These are phyloP conservation scores for Gavia stellata DNA, from an alignment of 2,113 vertebrate species.

Conservation along the genomic window DNA sequence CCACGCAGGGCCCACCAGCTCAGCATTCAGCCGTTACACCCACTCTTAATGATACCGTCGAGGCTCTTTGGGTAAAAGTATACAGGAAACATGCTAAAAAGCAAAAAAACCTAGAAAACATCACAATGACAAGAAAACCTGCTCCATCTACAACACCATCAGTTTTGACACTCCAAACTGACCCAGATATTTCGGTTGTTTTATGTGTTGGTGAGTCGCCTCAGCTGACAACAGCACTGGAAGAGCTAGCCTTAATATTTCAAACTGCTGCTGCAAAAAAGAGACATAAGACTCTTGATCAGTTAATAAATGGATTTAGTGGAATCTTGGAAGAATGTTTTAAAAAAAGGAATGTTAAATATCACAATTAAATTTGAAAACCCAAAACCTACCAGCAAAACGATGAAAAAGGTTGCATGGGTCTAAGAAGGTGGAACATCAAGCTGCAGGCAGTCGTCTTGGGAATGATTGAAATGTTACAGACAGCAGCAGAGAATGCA, in stretches of 20 bases:
- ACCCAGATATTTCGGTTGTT: neutral
- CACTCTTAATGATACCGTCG: fast-evolving
- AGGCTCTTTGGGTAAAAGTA: neutral
- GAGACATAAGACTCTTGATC: neutral
- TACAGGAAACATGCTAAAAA: neutral
- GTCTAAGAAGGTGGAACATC: neutral
- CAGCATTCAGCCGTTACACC: neutral
- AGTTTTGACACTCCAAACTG: neutral
- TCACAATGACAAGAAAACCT: too few species aligned
- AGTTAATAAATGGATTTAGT: neutral
- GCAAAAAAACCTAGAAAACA: neutral
- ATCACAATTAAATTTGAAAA: neutral
- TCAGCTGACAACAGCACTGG: neutral
- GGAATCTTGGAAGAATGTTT: neutral
- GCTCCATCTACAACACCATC: neutral
- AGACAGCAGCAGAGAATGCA: neutral
- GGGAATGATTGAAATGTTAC: neutral
- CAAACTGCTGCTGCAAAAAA: neutral
- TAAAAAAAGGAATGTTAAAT: neutral
- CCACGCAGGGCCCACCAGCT: neutral
- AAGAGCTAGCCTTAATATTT: neutral
- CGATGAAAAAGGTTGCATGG: too few species aligned
- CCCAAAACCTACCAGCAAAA: neutral
- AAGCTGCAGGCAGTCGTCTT: neutral
- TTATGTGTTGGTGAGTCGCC: neutral